phyloP scores from a whole-genome alignment of 1,140 invertebrate species.

The Venturia canescens region DNA sequence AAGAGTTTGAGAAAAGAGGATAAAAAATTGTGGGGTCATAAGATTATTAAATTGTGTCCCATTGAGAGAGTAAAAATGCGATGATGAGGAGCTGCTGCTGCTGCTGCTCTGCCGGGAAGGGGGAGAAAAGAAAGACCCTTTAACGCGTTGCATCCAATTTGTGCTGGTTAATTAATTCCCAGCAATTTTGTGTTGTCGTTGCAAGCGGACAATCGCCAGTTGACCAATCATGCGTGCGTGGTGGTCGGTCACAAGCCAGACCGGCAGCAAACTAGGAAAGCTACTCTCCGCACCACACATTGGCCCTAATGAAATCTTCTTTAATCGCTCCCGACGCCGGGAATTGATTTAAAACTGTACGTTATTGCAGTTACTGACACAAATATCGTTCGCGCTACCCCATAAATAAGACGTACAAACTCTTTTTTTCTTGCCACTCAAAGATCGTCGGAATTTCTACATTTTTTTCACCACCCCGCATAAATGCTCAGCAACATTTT shows the following conservation, averaged over 20 bases:
- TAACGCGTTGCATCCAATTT: conserved; percentile 73
- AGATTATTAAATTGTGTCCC: conserved; percentile 72
- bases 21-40: conserved; percentile 44
- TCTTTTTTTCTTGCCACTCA: neutral
- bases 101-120: no score
- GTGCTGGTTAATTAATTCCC: conserved; percentile 71
- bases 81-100: neutral
- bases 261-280: conserved; percentile 41
- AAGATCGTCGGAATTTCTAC: no score
- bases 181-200: conserved; percentile 60
- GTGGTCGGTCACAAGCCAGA: conserved; percentile 44
- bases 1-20: no score
- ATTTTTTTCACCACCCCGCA: no score
- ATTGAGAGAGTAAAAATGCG: conserved; percentile 68
- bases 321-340: conserved; percentile 61
- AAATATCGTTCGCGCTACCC: conserved; percentile 22
- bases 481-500: neutral
- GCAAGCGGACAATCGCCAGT: conserved; percentile 29
- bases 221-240: conserved; percentile 58
- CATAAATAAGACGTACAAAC: conserved; percentile 8
- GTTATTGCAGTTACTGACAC: conserved; percentile 31
- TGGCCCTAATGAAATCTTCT: conserved; percentile 70
- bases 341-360: conserved; percentile 55
- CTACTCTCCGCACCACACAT: conserved; percentile 58
- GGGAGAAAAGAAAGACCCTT: conserved; percentile 35